These are phyloP conservation scores for Drosophila rhopaloa DNA, from an alignment of 1,140 invertebrate species.

Conservation along the genomic window DNA sequence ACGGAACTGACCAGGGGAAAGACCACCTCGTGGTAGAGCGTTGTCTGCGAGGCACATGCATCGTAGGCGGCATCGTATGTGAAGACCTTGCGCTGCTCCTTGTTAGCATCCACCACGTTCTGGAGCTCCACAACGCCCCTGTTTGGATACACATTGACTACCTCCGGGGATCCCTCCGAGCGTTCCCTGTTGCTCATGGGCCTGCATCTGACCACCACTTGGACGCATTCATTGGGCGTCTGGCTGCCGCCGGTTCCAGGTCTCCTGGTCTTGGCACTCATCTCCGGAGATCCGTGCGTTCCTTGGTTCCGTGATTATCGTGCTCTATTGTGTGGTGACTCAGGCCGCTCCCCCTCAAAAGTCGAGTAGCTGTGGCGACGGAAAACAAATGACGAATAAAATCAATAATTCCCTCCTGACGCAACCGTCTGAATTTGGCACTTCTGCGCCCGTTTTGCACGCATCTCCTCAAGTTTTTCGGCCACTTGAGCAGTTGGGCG, in stretches of 20 bases:
- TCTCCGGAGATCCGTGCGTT: constrained; percentile 27
- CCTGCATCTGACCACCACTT: constrained; percentile 95
- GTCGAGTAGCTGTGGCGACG: constrained; percentile 69
- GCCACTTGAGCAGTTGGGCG: constrained; percentile 12
- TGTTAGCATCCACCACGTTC: constrained; percentile 85
- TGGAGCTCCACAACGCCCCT: constrained; percentile 89
- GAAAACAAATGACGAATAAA: constrained; percentile 75
- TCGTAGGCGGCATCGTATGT: constrained; percentile 98
- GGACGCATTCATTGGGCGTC: constrained; percentile 81
- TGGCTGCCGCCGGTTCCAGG: constrained; percentile 67
- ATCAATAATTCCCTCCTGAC: constrained; percentile 67
- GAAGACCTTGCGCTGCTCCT: constrained; percentile 89
- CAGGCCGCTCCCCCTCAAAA: constrained; percentile 55
- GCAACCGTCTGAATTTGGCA: constrained; percentile 4
- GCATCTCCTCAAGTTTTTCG: not conserved
- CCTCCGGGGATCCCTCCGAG: constrained; percentile 88
- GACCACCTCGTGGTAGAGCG: constrained; percentile 96
- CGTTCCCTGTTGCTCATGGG: constrained; percentile 94
- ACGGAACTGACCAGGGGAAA: constrained; percentile 98
- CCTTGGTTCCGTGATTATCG: not conserved
- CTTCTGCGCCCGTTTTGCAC: not conserved
- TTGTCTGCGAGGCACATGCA: constrained; percentile 93
- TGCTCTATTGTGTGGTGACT: constrained; percentile 59
- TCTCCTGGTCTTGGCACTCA: constrained; percentile 73
- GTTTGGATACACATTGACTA: constrained; percentile 88